Base-by-base conservation (phyloP, 2,113 vertebrate genomes). In the Calidris pugnax region DNA sequence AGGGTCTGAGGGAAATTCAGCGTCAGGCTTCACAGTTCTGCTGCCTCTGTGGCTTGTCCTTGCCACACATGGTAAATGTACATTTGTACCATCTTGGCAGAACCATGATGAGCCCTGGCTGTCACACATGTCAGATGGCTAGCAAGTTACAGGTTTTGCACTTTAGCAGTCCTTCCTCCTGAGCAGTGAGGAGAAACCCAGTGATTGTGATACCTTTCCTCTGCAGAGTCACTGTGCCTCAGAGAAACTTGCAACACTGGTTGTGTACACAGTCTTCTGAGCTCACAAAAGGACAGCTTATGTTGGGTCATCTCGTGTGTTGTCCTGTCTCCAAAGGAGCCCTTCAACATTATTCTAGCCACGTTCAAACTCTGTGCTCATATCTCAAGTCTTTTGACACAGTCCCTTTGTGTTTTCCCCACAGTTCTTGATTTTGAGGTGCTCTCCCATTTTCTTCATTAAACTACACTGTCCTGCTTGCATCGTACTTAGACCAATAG, bases 301-400 rank as follows among this genome's bases (percentile, higher is more conserved):
- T 18, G 6, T 41, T 59, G 4, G 1, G 1, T 50, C 76, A 6
- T 64, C 26, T 69, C 1, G 0, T 75, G 39, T 21, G 8, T 33
- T 24, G 12, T 53, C 32, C 55, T 74, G 41, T 53, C 48, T 76
- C 43, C 43, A 78, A 37, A 81, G 55, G 45, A 94, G 13, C 21
- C 14, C 9, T 41, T 18, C 71, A 53, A 2, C 19, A 50, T 82
- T 82, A 32, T 50, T 75, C 0, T 3, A 76, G 27, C 30, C 20
- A 57, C 24, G 9, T 73, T 60, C 47, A 62, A 41, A 26, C 27
- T 88, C 22, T 8, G 9, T 77, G 28, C 10, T 80, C 14, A 4
- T 62, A 53, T 89, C n/a, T 56, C 18, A 41, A 78, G n/a, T 35
- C 10, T 56, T 82, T 60, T 57, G 23, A n/a, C 4, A 7, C 26